phyloP scores from a whole-genome alignment of 2,888 invertebrate species.

The Trimorus sp. region DNA sequence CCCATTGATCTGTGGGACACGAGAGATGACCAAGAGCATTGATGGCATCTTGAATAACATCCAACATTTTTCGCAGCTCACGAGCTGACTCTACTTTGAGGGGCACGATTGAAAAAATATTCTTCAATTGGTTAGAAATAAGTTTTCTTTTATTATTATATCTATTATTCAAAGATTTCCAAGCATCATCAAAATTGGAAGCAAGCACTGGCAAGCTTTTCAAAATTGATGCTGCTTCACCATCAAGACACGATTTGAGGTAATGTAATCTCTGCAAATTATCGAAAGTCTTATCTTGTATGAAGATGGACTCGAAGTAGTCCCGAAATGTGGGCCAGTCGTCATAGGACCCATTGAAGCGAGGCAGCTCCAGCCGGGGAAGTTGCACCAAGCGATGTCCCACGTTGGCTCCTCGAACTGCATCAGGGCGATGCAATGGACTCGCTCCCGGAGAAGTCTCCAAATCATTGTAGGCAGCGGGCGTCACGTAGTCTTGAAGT shows the following conservation, averaged over 20 bases:
- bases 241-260: neutral
- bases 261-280: conserved; percentile 21
- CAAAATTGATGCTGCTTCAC: conserved; percentile 13
- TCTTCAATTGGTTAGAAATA: neutral
- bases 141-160: neutral
- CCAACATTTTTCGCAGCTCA: neutral
- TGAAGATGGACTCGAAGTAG: conserved; percentile 20
- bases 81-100: neutral
- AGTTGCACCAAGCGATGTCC: neutral
- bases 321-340: conserved; percentile 22
- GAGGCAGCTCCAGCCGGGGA: neutral
- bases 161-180: neutral
- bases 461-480: no score
- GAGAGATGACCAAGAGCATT: neutral
- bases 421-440: neutral
- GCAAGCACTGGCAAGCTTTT: conserved; percentile 3
- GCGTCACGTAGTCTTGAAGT: neutral
- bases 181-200: conserved; percentile 10
- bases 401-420: no score
- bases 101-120: neutral
- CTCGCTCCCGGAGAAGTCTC: no score
- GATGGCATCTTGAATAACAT: neutral
- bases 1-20: conserved; percentile 10
- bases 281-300: conserved; percentile 28
- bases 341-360: conserved; percentile 8